Evolutionary conservation across 2,113 vertebrate genomes (phyloP).

Genomic region (Caranx melampygus): DNA sequence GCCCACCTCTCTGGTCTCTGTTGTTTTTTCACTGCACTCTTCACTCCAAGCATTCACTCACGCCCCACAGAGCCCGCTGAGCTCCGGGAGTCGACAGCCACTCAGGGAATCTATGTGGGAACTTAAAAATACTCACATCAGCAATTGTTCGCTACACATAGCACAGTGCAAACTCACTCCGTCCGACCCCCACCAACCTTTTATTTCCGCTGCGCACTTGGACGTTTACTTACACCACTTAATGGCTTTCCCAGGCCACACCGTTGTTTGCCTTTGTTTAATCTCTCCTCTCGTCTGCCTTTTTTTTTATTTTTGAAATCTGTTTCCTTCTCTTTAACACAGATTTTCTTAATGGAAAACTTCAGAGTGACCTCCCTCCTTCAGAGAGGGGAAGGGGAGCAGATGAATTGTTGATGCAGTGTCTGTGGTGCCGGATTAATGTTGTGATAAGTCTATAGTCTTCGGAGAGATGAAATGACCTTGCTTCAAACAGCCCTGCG

Average conservation of each 20-base stretch:
- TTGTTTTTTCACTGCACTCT: conserved; percentile 63
- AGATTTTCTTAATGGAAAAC: conserved; percentile 52
- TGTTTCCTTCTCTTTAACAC: conserved; percentile 41
- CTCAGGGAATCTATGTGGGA: conserved; percentile 72
- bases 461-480: conserved; percentile 53
- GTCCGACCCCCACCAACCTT: conserved; percentile 49
- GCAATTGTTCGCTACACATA: conserved; percentile 58
- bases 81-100: conserved; percentile 71
- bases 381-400: conserved; percentile 21
- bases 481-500: conserved; percentile 33
- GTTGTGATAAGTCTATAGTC: conserved; percentile 48
- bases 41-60: conserved; percentile 65
- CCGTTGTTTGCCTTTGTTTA: conserved; percentile 70
- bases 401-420: conserved; percentile 50
- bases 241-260: conserved; percentile 74
- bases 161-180: conserved; percentile 47
- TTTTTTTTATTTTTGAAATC: conserved; percentile 2
- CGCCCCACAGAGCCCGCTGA: conserved; percentile 65
- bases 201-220: conserved; percentile 60
- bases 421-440: conserved; percentile 46
- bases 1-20: conserved; percentile 32
- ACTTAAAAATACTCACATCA: conserved; percentile 81
- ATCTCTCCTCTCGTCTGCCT: conserved; percentile 46
- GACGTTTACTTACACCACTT: conserved; percentile 62
- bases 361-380: conserved; percentile 4